phyloP scores from a whole-genome alignment of 1,140 invertebrate genomes.

The Heterodera schachtii region DNA sequence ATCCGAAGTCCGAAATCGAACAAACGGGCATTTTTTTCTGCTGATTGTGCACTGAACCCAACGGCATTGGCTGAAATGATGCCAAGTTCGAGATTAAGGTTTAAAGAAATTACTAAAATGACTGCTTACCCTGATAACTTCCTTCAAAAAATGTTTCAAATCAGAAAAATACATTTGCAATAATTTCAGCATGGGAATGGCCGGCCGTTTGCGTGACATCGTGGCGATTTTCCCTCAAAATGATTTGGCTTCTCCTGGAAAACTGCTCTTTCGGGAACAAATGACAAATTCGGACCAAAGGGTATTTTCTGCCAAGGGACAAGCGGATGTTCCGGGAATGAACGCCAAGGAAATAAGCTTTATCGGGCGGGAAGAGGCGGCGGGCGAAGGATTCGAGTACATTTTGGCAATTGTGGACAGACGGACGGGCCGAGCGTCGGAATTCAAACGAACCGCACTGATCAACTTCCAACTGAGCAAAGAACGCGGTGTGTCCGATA shows the following conservation, averaged over 20 bases:
- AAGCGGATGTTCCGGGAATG: background rate
- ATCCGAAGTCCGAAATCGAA: background rate
- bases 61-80: background rate
- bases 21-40: background rate
- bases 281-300: background rate
- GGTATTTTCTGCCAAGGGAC: background rate
- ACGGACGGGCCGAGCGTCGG: background rate
- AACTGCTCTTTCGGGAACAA: background rate
- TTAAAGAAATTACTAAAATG: too few species aligned
- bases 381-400: constrained; percentile 26
- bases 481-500: background rate
- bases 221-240: background rate
- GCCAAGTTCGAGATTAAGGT: background rate
- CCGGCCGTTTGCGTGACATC: background rate
- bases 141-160: too few species aligned
- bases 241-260: background rate
- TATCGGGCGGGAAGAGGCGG: constrained; percentile 9
- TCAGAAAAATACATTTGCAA: too few species aligned
- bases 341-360: background rate
- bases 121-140: too few species aligned
- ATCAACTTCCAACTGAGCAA: constrained; percentile 19
- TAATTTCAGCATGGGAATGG: background rate
- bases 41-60: background rate
- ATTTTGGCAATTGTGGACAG: constrained; percentile 21
- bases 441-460: constrained; percentile 19